Evolutionary conservation across 1,140 invertebrate genomes (phyloP).

Genomic region (Triops cancriformis): DNA sequence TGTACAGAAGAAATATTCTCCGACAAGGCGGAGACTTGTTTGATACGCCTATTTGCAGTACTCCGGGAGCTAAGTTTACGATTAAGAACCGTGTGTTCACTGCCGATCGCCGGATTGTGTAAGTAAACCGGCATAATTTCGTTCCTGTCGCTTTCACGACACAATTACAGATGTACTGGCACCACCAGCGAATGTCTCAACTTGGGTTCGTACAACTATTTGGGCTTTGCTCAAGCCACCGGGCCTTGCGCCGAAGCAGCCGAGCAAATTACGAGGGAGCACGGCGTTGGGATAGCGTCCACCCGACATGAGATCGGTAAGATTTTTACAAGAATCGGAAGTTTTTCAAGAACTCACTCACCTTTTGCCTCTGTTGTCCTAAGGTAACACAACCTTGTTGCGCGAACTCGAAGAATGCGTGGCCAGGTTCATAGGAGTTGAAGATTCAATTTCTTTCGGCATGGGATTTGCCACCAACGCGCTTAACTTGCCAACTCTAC

Average conservation of each 20-base stretch:
- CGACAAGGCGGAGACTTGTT: conserved; percentile 83
- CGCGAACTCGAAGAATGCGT: conserved; percentile 72
- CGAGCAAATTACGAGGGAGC: conserved; percentile 49
- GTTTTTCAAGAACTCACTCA: background rate
- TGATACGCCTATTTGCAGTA: conserved; percentile 85
- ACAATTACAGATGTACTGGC: conserved; percentile 61
- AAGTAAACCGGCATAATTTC: conserved; percentile 48
- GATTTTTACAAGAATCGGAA: background rate
- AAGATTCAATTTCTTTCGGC: conserved; percentile 88
- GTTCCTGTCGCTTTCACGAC: background rate
- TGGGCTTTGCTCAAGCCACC: conserved; percentile 71
- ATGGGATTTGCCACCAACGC: conserved; percentile 99
- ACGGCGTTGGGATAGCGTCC: conserved; percentile 59
- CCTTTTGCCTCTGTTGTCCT: conserved; percentile 2
- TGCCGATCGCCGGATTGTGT: conserved; percentile 86
- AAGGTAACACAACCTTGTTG: conserved; percentile 65
- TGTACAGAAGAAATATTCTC: conserved; percentile 90
- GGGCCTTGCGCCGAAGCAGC: conserved; percentile 65
- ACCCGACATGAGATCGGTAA: conserved; percentile 52
- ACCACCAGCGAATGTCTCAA: conserved; percentile 71
- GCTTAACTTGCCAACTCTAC: conserved; percentile 77
- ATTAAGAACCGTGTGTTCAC: conserved; percentile 73
- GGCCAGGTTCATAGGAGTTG: conserved; percentile 83
- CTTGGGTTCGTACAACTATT: conserved; percentile 86
- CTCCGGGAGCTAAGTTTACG: conserved; percentile 74